phyloP scores from a whole-genome alignment of 2,113 vertebrate species.

The Dromaius novaehollandiae region DNA sequence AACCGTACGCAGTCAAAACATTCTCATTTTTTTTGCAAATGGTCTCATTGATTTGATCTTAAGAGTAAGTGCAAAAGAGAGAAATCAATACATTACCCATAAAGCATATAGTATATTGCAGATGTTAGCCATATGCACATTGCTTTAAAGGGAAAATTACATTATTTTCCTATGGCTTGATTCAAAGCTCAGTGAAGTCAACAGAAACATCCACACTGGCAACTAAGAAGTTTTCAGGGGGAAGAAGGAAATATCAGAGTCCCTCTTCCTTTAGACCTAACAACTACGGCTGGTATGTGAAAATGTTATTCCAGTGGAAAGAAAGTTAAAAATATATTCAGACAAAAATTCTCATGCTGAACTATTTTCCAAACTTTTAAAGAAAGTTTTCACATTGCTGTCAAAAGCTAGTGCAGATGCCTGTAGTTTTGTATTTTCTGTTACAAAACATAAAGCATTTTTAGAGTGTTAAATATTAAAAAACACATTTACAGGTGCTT shows the following conservation, averaged over 20 bases:
- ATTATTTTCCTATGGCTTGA: not conserved
- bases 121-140: not conserved
- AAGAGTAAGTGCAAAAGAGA: not conserved
- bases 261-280: not conserved
- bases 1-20: not conserved
- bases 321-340: constrained; percentile 16
- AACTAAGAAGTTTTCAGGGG: not conserved
- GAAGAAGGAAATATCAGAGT: not conserved
- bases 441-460: not conserved
- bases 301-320: not conserved
- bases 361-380: not conserved
- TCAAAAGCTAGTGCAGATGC: not conserved
- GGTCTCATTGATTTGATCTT: constrained; percentile 43
- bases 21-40: constrained; percentile 5
- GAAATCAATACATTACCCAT: constrained; percentile 13
- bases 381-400: not conserved
- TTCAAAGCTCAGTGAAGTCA: not conserved
- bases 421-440: not conserved
- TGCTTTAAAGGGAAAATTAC: not conserved
- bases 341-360: not conserved
- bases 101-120: not conserved
- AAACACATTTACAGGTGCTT: not conserved
- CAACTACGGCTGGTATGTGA: not conserved
- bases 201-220: not conserved
- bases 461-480: not conserved